Percentiles rank a stretch among this genome's conserved stretches.
Evolutionary conservation across 2,888 invertebrate genomes (phyloP).

Genomic region (Drosophila ezoana): DNA sequence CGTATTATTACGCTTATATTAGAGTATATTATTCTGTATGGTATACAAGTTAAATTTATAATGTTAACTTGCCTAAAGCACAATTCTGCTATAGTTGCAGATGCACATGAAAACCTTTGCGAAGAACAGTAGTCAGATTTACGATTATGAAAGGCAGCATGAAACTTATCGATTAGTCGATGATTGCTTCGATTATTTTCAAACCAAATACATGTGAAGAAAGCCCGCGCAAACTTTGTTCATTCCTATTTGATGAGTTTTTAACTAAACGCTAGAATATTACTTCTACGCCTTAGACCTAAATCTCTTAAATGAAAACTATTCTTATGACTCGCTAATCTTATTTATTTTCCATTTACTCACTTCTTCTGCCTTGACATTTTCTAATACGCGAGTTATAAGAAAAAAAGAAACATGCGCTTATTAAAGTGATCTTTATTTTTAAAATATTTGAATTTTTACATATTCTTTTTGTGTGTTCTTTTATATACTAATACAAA

Average conservation of each 20-base stretch:
- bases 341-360: too few species aligned
- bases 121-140: neutral
- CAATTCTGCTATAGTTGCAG: neutral
- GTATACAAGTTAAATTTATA: neutral
- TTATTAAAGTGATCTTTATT: conserved; percentile 49
- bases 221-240: too few species aligned
- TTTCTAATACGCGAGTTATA: too few species aligned
- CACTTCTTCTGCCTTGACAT: too few species aligned
- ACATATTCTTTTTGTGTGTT: conserved; percentile 32
- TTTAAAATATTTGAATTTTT: conserved; percentile 35
- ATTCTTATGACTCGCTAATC: too few species aligned
- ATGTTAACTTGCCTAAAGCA: neutral
- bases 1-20: too few species aligned
- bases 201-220: neutral
- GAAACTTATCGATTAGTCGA: conserved; percentile 5
- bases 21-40: too few species aligned
- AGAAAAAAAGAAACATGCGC: neutral
- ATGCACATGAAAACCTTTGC: neutral
- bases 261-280: too few species aligned
- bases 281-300: too few species aligned
- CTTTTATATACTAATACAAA: conserved; percentile 29
- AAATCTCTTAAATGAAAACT: too few species aligned
- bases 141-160: neutral
- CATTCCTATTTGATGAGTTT: too few species aligned
- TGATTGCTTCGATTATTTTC: neutral